These are phyloP conservation scores for Anniella stebbinsi DNA, from an alignment of 2,797 vertebrate species.

Conservation along the genomic window DNA sequence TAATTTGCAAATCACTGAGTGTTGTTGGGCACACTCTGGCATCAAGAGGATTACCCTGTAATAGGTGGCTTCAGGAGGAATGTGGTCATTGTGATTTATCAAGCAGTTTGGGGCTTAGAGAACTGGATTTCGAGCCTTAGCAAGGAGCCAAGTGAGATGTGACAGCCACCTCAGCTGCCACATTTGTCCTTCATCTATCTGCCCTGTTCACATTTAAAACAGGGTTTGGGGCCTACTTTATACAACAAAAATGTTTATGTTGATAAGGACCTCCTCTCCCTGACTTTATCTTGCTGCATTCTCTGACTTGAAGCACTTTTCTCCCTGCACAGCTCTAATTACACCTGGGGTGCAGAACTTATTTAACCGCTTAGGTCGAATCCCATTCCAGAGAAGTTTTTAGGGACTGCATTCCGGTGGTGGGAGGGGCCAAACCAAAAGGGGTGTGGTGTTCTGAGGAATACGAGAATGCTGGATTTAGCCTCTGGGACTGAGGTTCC, in stretches of 20 bases:
- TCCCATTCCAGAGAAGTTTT: no score
- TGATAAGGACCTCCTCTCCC: no score
- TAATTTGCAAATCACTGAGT: neutral
- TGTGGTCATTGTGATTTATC: conserved; percentile 37
- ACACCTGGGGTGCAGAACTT: no score
- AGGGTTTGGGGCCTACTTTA: neutral
- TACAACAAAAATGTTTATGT: neutral
- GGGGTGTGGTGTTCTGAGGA: no score
- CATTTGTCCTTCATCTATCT: neutral
- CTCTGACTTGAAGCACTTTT: neutral
- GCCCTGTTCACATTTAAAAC: neutral
- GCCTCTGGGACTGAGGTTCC: no score
- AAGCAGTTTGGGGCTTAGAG: neutral
- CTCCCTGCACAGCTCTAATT: neutral
- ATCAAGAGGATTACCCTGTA: neutral
- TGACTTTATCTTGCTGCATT: neutral
- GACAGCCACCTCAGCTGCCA: no score
- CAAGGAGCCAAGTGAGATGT: neutral
- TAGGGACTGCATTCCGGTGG: no score
- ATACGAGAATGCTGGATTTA: no score
- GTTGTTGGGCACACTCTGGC: neutral
- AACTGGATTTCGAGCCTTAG: neutral
- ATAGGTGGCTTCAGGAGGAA: conserved; percentile 2
- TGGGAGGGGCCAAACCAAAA: no score
- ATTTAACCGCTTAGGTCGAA: no score